Base-by-base conservation (phyloP, 2,888 invertebrate species). In the Aleiodes alternator region DNA sequence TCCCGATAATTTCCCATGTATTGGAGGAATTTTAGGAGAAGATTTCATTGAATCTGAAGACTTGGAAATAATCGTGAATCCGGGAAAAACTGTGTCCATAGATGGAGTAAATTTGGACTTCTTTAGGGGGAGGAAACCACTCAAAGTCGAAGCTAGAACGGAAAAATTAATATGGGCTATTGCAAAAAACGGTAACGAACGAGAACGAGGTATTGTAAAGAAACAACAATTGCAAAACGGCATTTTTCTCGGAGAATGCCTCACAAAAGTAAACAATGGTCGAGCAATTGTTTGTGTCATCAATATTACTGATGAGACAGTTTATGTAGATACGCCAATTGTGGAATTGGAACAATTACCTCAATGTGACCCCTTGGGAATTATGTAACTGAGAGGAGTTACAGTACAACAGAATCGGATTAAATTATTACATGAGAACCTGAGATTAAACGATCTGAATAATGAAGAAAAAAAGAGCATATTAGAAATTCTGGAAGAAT, bases 401-500 rank as follows among this genome's bases (percentile, higher is more conserved):
- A 4, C n/a, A 4, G 53, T 16, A 5, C 0, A 16, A 1, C 14
- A 70, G 1, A 7, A 64, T 56, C 59, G 72, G 2, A n/a, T 31
- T 8, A 4, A 61, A 0, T 6, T 61, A 0, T 23, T 72, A 9
- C 23, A n/a, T 12, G 59, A 72, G 4, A 61, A 72, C 16, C 14
- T 72, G 12, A 8, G 43, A 11, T 14, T 69, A 16, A 34, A 73
- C 11, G 68, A 77, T 69, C 31, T 76, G 16, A 77, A 74, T 16
- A 11, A 9, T 12, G 69, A 76, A 51, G 74, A 78, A 74, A 64
- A 71, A 71, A 6, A 3, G 14, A 9, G 55, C 16, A 23, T 78
- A 38, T 9, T n/a, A 3, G 14, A 71, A 50, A 29, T 78, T 23
- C 6, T 69, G 1, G 14, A 14, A 8, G 61, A 78, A 74, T 74